Conservation (phyloP, 2,113 vertebrate species). For the Myxocyprinus asiaticus region DNA sequence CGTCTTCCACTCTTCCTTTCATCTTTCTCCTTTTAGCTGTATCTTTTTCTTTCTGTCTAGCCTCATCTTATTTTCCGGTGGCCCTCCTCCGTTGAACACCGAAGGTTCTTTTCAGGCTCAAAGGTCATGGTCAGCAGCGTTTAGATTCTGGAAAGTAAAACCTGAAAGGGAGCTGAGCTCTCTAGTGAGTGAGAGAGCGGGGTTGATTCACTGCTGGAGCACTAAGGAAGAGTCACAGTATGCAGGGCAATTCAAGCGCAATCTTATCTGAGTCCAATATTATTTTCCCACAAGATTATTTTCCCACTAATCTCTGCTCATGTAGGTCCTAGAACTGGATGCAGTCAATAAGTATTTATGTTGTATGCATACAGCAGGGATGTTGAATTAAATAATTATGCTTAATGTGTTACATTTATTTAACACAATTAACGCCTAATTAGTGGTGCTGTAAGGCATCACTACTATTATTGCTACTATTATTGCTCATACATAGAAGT, state of each 20-base stretch:
- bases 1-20: not conserved
- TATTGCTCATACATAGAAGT: too few relatives aligned
- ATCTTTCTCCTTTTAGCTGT: not conserved
- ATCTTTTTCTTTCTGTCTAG: constrained; percentile 13
- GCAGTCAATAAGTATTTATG: not conserved
- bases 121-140: constrained; percentile 8
- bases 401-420: not conserved
- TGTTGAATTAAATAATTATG: not conserved
- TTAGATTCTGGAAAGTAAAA: constrained; percentile 23
- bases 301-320: not conserved
- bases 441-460: too few relatives aligned
- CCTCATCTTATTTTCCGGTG: not conserved
- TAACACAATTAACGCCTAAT: not conserved
- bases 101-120: constrained; percentile 28
- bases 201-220: not conserved
- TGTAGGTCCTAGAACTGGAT: not conserved
- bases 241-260: too few relatives aligned
- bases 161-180: constrained; percentile 28
- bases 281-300: not conserved
- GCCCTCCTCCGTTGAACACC: not conserved
- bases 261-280: too few relatives aligned
- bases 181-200: constrained; percentile 34
- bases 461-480: too few relatives aligned
- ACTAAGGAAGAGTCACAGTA: not conserved
- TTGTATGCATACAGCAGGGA: not conserved